Evolutionary conservation across 2,113 vertebrate species (phyloP).

Genomic region (Cygnus buccinator): DNA sequence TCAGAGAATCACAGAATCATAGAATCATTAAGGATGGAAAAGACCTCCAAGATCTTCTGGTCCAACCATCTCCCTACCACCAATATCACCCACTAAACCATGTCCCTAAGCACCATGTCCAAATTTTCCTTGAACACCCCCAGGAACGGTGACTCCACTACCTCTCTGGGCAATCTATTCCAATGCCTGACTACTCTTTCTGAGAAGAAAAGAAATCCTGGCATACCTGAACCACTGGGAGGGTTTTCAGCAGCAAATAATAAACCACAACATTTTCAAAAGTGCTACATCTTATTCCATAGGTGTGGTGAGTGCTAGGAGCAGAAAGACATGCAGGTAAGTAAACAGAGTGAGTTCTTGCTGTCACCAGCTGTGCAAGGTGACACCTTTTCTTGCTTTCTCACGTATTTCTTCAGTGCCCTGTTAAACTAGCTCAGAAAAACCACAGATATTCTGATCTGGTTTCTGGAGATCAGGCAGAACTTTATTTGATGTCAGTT

Average conservation of each 20-base stretch:
- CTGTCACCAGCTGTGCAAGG: not conserved
- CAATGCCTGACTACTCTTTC: too few species aligned
- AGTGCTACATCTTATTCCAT: not conserved
- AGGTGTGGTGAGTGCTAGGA: not conserved
- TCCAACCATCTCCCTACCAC: too few species aligned
- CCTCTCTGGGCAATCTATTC: too few species aligned
- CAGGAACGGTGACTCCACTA: too few species aligned
- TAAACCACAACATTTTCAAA: not conserved
- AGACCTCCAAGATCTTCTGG: too few species aligned
- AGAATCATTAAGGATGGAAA: too few species aligned
- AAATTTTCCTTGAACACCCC: too few species aligned
- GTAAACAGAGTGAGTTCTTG: not conserved
- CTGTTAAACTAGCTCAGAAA: not conserved
- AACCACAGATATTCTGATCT: not conserved
- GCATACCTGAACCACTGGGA: not conserved
- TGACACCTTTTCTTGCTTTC: accelerated
- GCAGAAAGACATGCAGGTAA: not conserved
- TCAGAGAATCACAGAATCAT: too few species aligned
- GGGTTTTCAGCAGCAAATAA: not conserved
- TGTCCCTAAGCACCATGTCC: too few species aligned
- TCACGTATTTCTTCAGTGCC: not conserved
- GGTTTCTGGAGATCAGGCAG: not conserved
- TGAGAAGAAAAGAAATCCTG: not conserved
- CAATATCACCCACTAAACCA: too few species aligned
- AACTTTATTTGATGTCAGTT: not conserved